These are phyloP conservation scores for Amblyopsis hoosieri DNA, from an alignment of 2,797 vertebrate genomes.

Conservation along the genomic window DNA sequence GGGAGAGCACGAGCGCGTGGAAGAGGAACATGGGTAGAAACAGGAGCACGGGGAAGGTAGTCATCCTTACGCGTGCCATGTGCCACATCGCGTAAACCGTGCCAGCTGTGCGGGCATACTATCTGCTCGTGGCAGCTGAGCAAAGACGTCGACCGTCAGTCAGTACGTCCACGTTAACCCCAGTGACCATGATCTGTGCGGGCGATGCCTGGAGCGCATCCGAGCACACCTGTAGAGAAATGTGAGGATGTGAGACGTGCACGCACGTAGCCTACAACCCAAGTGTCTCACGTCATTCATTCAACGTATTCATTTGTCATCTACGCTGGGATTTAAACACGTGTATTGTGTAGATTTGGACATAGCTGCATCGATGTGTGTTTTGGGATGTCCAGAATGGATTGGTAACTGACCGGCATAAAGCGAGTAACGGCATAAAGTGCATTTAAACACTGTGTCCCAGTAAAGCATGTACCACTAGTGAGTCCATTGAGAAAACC, in stretches of 20 bases:
- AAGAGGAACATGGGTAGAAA: conserved; percentile 79
- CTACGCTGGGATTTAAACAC: background rate
- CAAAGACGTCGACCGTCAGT: conserved; percentile 30
- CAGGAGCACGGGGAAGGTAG: conserved; percentile 72
- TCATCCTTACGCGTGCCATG: conserved; percentile 85
- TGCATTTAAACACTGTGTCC: too few relatives aligned
- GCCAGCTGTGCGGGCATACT: conserved; percentile 65
- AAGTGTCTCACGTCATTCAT: background rate
- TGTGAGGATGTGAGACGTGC: background rate
- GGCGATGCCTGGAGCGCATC: conserved; percentile 47
- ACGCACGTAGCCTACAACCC: background rate
- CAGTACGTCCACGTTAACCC: conserved; percentile 60
- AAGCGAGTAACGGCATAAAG: too few relatives aligned
- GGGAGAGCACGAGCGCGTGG: conserved; percentile 76
- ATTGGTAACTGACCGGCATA: too few relatives aligned
- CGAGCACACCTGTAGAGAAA: conserved; percentile 53
- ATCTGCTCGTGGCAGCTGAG: conserved; percentile 48
- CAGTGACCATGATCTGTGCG: conserved; percentile 58
- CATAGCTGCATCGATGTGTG: too few relatives aligned
- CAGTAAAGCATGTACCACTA: too few relatives aligned
- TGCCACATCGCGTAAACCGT: conserved; percentile 72
- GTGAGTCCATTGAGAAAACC: conserved; percentile 37
- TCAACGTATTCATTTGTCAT: background rate
- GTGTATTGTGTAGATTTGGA: background rate
- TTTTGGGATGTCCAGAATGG: too few relatives aligned